These are phyloP conservation scores for Ammospiza nelsoni DNA, from an alignment of 2,113 vertebrate species.

Conservation along the genomic window DNA sequence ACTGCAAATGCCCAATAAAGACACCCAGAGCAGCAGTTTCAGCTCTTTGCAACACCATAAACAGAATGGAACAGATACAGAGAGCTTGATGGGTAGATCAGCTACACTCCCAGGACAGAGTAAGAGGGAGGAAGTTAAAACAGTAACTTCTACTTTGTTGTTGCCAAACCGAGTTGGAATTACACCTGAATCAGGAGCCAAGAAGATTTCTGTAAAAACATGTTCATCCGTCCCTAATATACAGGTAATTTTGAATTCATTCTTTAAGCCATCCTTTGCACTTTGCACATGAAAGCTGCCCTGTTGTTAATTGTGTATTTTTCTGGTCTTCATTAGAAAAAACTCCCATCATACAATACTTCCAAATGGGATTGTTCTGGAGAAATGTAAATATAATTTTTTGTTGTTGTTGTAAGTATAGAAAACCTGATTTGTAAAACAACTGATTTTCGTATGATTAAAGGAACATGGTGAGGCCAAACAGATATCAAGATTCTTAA, in stretches of 20 bases:
- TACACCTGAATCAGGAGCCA: slow-evolving; percentile 59
- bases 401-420: background rate
- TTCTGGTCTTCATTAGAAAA: background rate
- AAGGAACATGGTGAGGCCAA: background rate
- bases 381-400: background rate
- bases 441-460: background rate
- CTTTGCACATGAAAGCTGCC: background rate
- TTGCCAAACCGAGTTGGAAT: slow-evolving; percentile 41
- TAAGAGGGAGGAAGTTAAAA: slow-evolving; percentile 70
- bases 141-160: slow-evolving; percentile 68
- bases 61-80: background rate
- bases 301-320: background rate
- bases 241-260: slow-evolving; percentile 70
- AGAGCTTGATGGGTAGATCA: background rate
- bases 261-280: background rate
- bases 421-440: background rate
- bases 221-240: slow-evolving; percentile 47
- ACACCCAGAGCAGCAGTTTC: slow-evolving; percentile 36
- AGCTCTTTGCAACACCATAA: slow-evolving; percentile 31
- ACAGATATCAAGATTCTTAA: background rate
- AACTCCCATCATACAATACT: background rate
- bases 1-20: slow-evolving; percentile 18
- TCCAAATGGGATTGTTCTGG: background rate
- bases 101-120: slow-evolving; percentile 65
- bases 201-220: slow-evolving; percentile 65